phyloP scores from a whole-genome alignment of 2,797 vertebrate species.

The Setipinna tenuifilis region DNA sequence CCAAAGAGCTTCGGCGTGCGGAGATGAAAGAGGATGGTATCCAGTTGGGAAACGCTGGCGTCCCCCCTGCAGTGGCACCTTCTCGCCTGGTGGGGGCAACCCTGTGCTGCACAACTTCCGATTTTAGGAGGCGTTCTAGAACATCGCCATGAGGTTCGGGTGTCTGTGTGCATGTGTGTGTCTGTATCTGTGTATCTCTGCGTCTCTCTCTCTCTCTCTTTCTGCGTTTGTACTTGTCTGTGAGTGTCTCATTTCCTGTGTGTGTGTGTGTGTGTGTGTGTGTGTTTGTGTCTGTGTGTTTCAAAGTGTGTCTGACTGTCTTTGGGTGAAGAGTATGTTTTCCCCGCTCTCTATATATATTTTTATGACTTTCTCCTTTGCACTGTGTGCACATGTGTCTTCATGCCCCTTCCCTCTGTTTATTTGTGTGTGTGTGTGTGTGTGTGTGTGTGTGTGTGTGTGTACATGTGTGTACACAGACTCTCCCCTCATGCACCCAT shows the following conservation, averaged over 20 bases:
- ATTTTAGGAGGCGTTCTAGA: conserved; percentile 1
- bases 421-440: too few relatives aligned
- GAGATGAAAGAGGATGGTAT: conserved; percentile 49
- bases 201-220: not conserved
- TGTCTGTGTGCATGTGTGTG: conserved; percentile 32
- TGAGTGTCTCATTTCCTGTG: too few relatives aligned
- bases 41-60: conserved; percentile 5
- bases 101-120: conserved; percentile 35
- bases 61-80: not conserved
- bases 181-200: not conserved
- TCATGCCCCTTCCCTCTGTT: not conserved
- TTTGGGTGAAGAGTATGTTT: not conserved
- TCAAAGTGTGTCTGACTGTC: not conserved
- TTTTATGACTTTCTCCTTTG: not conserved
- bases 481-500: conserved; percentile 8
- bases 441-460: not conserved
- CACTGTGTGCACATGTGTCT: not conserved
- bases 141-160: not conserved
- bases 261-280: too few relatives aligned
- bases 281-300: too few relatives aligned
- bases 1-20: conserved; percentile 33
- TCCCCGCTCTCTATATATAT: not conserved
- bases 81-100: conserved; percentile 52
- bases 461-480: too few relatives aligned
- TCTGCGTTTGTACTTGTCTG: not conserved